phyloP scores from a whole-genome alignment of 64 coral and sea anemone species.

The Acropora tenuis region DNA sequence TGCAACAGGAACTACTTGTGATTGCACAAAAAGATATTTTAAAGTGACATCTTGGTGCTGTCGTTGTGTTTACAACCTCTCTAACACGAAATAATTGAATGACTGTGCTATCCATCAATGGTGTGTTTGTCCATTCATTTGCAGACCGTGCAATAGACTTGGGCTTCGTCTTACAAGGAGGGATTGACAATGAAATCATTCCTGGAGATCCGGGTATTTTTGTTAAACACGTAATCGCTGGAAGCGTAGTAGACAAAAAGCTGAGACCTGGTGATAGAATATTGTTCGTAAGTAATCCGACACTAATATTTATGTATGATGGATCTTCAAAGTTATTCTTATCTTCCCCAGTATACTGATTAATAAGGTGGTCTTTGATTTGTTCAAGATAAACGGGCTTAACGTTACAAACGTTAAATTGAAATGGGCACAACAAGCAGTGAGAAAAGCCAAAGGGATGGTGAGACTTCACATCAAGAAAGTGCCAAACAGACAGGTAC shows the following conservation, averaged over 20 bases:
- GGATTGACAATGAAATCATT: background rate
- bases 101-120: too few species aligned
- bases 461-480: constrained; percentile 56
- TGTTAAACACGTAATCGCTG: constrained; percentile 33
- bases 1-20: too few species aligned
- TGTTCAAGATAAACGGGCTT: constrained; percentile 42
- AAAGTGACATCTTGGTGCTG: too few species aligned
- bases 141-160: constrained; percentile 50
- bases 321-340: background rate
- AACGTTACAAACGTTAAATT: background rate
- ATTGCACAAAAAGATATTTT: too few species aligned
- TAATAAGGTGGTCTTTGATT: background rate
- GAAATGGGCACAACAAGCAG: constrained; percentile 10
- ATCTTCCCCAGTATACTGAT: background rate
- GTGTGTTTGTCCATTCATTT: background rate
- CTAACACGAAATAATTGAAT: too few species aligned
- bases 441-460: constrained; percentile 1
- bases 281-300: constrained; percentile 40
- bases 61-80: too few species aligned
- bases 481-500: constrained; percentile 35
- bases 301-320: background rate
- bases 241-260: constrained; percentile 10
- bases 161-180: constrained; percentile 73
- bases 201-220: constrained; percentile 77
- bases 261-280: constrained; percentile 66